Evolutionary conservation across 2,888 invertebrate species (phyloP), one percentile per base, ranked within the genome.

Genomic region (Stomorhina lunata): DNA sequence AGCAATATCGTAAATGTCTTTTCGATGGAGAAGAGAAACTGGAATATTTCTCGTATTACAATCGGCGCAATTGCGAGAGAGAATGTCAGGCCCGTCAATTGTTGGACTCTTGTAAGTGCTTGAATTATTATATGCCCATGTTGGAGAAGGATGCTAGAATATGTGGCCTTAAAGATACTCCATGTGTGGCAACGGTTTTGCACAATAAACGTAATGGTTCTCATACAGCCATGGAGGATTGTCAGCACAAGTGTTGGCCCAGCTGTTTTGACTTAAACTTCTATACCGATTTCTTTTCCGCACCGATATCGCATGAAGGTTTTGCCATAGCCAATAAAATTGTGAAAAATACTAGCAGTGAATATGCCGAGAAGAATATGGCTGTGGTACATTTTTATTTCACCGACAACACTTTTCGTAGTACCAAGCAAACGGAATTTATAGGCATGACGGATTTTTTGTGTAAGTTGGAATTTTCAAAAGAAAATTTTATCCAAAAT

Each of bases 401-500:
- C 86, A 93, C 93, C 81, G 93, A 94, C 34, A 93, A 93, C 57
- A 93, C 94, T 45, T 95, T 95, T 87, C 93, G 93, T 53, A 93
- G 94, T 84, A 93, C 92, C 83, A 93, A 94, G 1, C 95, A 95
- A 90, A 95, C 94, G 57, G 95, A 95, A 89, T 92, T 95, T 59
- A 95, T 95, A 87, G 95, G 95, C 48, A 93, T 95, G 68, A 95
- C 95, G 0, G 95, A 96, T 91, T 95, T 95, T 89, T 90, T 96
- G 72, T 95, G 96, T 95, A 92, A 94, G 95, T 84, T 57, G 1
- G 4, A 40, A 34, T 12, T 34, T 17, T 17, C 1, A 50, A 34
- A 37, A 53, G 1, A 17, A 61, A 1, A 12, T 37, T 68, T 53
- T 29, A 6, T 32, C n/a, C 17, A 17, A 29, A 20, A 43, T 9